Conservation (phyloP, 2,113 vertebrate genomes). For the Malurus elegans region DNA sequence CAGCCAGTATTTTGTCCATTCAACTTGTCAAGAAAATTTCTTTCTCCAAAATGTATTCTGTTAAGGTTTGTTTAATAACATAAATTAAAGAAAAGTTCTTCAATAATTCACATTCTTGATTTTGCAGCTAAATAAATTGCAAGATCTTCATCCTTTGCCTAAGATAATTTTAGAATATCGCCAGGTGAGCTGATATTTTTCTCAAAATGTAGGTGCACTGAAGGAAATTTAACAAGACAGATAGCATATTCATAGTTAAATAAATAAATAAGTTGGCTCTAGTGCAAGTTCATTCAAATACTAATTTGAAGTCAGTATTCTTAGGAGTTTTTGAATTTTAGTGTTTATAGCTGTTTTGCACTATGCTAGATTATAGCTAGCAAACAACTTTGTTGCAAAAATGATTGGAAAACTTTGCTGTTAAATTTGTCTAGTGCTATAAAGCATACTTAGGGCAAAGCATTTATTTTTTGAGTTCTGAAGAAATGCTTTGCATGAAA, state of each 20-base stretch:
- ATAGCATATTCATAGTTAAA: neutral
- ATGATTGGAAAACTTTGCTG: neutral
- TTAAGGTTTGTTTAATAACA: neutral
- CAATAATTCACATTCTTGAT: neutral
- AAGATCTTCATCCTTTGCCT: conserved; percentile 88
- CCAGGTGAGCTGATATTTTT: conserved; percentile 72
- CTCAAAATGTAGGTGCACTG: neutral
- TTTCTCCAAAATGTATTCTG: neutral
- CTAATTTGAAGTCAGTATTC: neutral
- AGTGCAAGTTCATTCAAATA: neutral
- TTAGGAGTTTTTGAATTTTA: neutral
- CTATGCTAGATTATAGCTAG: neutral
- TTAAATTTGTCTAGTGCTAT: neutral
- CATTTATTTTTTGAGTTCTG: neutral
- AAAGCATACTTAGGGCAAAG: neutral
- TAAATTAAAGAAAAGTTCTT: neutral
- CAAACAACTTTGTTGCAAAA: neutral
- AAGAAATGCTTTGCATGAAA: neutral
- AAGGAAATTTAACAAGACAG: neutral
- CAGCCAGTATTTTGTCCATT: neutral
- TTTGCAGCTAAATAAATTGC: conserved; percentile 82
- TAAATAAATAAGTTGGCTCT: neutral
- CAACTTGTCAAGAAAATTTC: neutral
- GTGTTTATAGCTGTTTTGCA: neutral
- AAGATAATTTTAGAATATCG: conserved; percentile 90